Base-by-base conservation (phyloP, 2,888 invertebrate genomes). In the Lamellibrachia satsuma region DNA sequence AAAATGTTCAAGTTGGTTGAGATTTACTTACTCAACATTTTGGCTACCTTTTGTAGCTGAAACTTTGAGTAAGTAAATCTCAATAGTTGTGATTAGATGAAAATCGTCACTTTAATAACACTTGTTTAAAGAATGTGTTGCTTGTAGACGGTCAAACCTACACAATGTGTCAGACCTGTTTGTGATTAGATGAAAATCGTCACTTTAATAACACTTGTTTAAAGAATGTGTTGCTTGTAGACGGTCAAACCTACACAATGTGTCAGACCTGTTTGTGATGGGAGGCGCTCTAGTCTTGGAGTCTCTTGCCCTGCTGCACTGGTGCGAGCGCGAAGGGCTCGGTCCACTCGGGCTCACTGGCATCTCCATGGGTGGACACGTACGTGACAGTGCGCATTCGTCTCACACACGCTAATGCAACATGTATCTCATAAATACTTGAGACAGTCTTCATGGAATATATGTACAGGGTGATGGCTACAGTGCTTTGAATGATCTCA, bases 151-250 rank as follows among this genome's bases (percentile, higher is more conserved):
- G 75, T 99, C 99, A 1, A 98, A 98, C 95, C 97, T 99, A 92
- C 98, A 98, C 96, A 98, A 99, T 97, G 99, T 99, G 4, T 98
- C 98, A 51, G 99, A 99, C 96, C 98, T 99, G 96, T 99, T 99
- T 97, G 98, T 99, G 94, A 99, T 99, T 99, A 99, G 99, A 93
- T n/a, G n/a, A n/a, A n/a, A n/a, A n/a, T n/a, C n/a, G n/a, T n/a
- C n/a, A n/a, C n/a, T n/a, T n/a, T 92, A 92, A 8, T n/a, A 8
- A 52, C 52, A 90, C 90, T 22, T 90, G 52, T 57, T 52, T 92
- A 15, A 27, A 11, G 0, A 94, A 93, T 52, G 9, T 92, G 90
- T 52, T 93, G 92, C 52, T 95, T 95, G 93, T 95, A 98, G 98
- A 93, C 98, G 99, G 75, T 99, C 99, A 1, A 98, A 98, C 95